Conservation (phyloP, 2,797 vertebrate genomes). For the Heteromormyrus szaboi region DNA sequence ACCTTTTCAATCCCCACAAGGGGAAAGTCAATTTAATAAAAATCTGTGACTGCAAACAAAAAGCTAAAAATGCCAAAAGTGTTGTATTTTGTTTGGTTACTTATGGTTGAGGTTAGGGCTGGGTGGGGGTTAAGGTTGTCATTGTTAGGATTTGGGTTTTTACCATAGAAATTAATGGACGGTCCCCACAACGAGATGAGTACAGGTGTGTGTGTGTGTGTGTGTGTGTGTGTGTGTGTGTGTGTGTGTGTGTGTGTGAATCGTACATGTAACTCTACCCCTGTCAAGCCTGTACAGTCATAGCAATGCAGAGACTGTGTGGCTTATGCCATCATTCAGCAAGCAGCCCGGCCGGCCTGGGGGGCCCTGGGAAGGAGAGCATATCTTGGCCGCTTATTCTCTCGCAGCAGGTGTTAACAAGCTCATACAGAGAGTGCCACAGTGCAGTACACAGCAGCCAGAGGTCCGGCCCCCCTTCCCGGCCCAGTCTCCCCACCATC, state of each 20-base stretch:
- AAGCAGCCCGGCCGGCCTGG: background rate
- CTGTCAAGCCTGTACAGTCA: background rate
- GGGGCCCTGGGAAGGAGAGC: background rate
- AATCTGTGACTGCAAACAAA: background rate
- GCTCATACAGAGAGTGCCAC: conserved; percentile 11
- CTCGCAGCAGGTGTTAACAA: conserved; percentile 22
- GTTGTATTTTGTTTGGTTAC: background rate
- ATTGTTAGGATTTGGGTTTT: background rate
- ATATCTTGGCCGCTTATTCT: background rate
- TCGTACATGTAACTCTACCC: background rate
- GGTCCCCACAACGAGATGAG: background rate
- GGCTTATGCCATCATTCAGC: background rate
- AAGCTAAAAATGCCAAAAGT: background rate
- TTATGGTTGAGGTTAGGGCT: background rate
- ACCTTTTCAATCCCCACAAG: background rate
- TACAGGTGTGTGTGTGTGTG: background rate
- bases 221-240: background rate
- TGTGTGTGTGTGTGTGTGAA: background rate
- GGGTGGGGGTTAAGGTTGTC: background rate
- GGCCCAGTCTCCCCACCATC: background rate
- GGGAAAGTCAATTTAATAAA: background rate
- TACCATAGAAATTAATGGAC: background rate
- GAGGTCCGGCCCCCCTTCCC: background rate
- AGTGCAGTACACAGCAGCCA: background rate
- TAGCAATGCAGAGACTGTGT: background rate